Base-by-base conservation (phyloP, 2,797 vertebrate genomes). In the Oophaga sylvatica region DNA sequence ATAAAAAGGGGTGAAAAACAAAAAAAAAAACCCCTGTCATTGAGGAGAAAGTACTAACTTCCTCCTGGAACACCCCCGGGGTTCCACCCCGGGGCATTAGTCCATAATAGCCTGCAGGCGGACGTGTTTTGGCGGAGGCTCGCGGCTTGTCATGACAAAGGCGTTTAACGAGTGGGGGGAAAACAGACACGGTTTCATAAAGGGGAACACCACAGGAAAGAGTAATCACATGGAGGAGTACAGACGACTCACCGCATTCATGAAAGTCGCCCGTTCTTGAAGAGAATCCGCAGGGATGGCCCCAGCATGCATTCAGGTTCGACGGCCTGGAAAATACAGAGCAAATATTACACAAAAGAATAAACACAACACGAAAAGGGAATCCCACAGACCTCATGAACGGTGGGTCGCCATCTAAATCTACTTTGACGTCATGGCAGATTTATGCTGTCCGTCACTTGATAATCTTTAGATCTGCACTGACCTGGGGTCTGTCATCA, bases 241-340 rank as follows among this genome's bases (percentile, higher is more conserved):
- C 17, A 80, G 3, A 26, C 16, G 26, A 94, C 94, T 93, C 96
- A 99, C 98, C 87, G 98, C 96, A 80, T 99, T 99, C 97, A 99
- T 99, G 92, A 99, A 99, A 99, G 92, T 99, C 98, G 90, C 99
- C 99, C 98, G n/a, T 99, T 99, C 95, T 99, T 99, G 93, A 99
- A 99, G 71, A 99, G 95, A 92, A 99, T 99, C 93, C 99, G 98
- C 91, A 99, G 95, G 62, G 94, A 91, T 99, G 98, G 80, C 98
- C 98, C 98, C 88, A 99, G 94, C 95, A 98, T 96, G 82, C 98
- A 99, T 90, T 98, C 98, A 1, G 98, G 93, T 99, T 98, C 53
- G 98, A 90, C 98, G 97, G 92, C 98, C 98, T 99, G 91, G 45
- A 86, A 91, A 90, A 91, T 71, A 90, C 31, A 60, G 89, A 17